Evolutionary conservation across 1,140 invertebrate species (phyloP).

Genomic region (Drosophila teissieri): DNA sequence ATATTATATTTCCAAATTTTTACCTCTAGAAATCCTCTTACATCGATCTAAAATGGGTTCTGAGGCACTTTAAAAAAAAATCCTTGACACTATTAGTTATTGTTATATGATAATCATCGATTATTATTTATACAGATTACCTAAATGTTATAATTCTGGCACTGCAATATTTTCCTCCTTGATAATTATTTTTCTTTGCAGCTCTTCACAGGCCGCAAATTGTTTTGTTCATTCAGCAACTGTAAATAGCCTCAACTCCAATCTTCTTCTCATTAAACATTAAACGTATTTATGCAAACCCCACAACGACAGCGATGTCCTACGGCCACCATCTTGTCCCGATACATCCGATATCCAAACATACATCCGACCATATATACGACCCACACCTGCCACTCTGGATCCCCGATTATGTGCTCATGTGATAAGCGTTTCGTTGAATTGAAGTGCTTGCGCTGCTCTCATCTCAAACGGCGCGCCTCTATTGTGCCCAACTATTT

Average conservation of each 20-base stretch:
- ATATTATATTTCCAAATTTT: too few species aligned
- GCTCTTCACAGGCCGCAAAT: constrained; percentile 25
- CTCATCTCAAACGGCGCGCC: constrained; percentile 54
- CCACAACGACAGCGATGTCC: constrained; percentile 35
- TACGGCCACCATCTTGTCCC: constrained; percentile 43
- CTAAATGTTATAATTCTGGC: too few species aligned
- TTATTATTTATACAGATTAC: too few species aligned
- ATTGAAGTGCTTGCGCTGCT: constrained; percentile 65
- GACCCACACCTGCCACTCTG: constrained; percentile 3
- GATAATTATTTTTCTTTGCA: neutral
- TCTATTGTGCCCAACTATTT: constrained; percentile 41
- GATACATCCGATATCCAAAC: constrained; percentile 23
- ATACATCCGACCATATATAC: neutral
- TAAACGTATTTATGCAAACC: constrained; percentile 74
- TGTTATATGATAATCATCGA: too few species aligned
- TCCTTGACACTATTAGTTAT: too few species aligned
- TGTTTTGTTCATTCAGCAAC: constrained; percentile 65
- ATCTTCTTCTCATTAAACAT: constrained; percentile 77
- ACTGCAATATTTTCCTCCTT: neutral
- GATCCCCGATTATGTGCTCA: constrained; percentile 60
- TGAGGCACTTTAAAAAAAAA: too few species aligned
- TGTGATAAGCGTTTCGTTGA: constrained; percentile 67
- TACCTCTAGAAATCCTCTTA: too few species aligned
- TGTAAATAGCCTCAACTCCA: constrained; percentile 77
- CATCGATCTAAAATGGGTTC: too few species aligned